Conservation (phyloP, 1,140 invertebrate species). For the Penaeus vannamei region DNA sequence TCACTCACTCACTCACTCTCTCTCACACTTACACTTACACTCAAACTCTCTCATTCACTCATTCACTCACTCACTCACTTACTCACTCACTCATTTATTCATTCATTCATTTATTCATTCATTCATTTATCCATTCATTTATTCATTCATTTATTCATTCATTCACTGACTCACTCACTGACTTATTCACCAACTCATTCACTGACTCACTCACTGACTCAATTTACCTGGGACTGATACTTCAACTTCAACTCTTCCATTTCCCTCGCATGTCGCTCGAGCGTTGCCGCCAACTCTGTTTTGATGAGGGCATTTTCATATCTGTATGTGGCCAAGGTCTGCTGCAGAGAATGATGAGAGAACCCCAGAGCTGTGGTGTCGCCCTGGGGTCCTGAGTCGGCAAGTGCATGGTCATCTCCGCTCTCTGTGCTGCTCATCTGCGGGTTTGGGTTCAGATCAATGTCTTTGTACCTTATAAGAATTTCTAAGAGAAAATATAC, state of each 20-base stretch:
- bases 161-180: not conserved
- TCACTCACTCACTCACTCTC: no score
- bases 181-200: not conserved
- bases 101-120: not conserved
- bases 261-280: conserved; percentile 49
- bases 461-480: no score
- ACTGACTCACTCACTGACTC: not conserved
- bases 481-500: no score
- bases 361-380: not conserved
- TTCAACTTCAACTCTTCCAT: conserved; percentile 45
- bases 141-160: not conserved
- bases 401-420: conserved; percentile 38
- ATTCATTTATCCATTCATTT: not conserved
- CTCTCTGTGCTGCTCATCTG: conserved; percentile 52
- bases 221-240: conserved; percentile 53
- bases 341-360: conserved; percentile 20
- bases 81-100: not conserved
- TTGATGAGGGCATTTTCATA: conserved; percentile 59
- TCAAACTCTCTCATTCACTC: not conserved
- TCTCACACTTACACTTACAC: no score
- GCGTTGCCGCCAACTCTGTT: conserved; percentile 46
- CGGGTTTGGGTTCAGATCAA: no score
- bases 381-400: not conserved
- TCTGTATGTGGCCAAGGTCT: conserved; percentile 52
- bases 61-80: not conserved